Conservation (phyloP, 2,888 invertebrate genomes). For the Eupithecia insigniata region DNA sequence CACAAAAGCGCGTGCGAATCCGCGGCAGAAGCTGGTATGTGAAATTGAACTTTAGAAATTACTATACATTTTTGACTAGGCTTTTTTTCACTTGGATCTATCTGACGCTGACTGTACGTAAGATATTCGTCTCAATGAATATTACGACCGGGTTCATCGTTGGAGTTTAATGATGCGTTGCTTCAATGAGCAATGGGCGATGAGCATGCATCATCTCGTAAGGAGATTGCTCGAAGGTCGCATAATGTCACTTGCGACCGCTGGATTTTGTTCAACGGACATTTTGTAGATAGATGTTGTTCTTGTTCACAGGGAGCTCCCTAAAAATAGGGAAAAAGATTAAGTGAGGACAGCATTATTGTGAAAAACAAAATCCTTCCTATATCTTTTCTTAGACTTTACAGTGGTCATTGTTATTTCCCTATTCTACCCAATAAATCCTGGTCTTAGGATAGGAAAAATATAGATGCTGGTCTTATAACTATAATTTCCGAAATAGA, state of each 20-base stretch:
- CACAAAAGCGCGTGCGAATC: too few relatives aligned
- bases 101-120: conserved; percentile 2
- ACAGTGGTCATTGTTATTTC: neutral
- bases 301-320: neutral
- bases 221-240: conserved; percentile 22
- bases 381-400: neutral
- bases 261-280: neutral
- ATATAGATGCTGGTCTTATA: neutral
- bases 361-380: neutral
- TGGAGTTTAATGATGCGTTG: conserved; percentile 17
- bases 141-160: conserved; percentile 9
- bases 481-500: neutral
- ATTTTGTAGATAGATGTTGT: neutral
- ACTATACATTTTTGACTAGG: neutral
- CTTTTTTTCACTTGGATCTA: neutral
- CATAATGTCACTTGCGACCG: neutral
- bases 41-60: too few relatives aligned
- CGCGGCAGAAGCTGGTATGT: too few relatives aligned
- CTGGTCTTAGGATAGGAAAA: neutral
- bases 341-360: neutral
- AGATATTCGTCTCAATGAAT: conserved; percentile 6
- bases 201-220: conserved; percentile 18
- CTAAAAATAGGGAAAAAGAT: neutral
- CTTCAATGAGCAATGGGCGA: conserved; percentile 24
- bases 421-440: neutral